Conservation (phyloP, 2,797 vertebrate genomes). For the Scolopax bukidnonensis region DNA sequence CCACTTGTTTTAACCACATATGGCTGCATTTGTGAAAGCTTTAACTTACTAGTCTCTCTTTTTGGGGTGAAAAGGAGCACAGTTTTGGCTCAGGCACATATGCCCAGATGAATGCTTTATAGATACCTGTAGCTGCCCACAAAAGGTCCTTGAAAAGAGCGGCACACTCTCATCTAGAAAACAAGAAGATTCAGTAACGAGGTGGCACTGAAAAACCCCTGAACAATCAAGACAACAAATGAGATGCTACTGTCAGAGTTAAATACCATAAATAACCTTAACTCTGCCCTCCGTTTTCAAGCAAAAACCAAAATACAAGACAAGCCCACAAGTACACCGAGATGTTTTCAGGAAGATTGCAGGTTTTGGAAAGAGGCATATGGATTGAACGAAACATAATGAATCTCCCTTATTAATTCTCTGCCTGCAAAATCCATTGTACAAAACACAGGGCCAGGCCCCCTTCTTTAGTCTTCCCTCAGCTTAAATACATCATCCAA, state of each 20-base stretch:
- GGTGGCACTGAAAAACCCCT: not conserved
- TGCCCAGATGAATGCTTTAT: not conserved
- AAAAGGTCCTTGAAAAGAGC: not conserved
- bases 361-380: not conserved
- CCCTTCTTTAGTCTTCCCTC: not conserved
- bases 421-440: not conserved
- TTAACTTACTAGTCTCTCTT: not conserved
- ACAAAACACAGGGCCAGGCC: not conserved
- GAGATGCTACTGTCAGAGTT: not conserved
- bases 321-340: not conserved
- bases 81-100: not conserved
- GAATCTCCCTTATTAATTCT: slow-evolving; percentile 1
- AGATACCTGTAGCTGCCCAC: not conserved
- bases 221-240: not conserved
- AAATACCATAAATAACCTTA: not conserved
- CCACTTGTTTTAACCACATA: not conserved
- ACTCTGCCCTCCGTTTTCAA: not conserved
- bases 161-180: not conserved
- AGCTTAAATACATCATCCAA: not conserved
- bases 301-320: not conserved
- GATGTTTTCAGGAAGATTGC: not conserved
- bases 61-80: not conserved
- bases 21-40: not conserved
- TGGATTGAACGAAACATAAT: not conserved
- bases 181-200: not conserved